Conservation (phyloP, 2,113 vertebrate species). For the Tupaia chinensis region DNA sequence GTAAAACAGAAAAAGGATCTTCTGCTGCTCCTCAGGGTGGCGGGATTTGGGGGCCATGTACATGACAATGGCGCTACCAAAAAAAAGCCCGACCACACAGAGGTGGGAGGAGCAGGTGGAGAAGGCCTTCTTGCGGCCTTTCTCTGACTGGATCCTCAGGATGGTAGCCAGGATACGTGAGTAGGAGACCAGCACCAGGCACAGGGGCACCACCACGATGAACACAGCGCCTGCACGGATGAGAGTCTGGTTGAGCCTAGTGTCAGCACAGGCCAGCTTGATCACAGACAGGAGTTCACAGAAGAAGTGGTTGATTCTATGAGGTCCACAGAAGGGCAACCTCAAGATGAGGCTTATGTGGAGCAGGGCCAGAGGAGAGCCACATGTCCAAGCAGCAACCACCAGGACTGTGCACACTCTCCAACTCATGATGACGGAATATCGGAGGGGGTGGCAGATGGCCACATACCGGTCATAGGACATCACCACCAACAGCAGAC, state of each 20-base stretch:
- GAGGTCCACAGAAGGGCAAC: conserved; percentile 65
- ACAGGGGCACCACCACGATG: background rate
- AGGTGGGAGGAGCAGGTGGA: conserved; percentile 72
- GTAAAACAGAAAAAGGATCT: conserved; percentile 29
- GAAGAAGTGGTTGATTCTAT: conserved; percentile 64
- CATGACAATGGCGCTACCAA: background rate
- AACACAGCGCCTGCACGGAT: background rate
- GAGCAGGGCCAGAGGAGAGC: background rate
- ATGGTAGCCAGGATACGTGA: background rate
- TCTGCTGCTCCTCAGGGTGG: conserved; percentile 35
- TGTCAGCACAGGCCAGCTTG: conserved; percentile 73
- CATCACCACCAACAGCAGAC: conserved; percentile 73
- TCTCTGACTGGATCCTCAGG: conserved; percentile 7
- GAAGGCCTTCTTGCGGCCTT: conserved; percentile 53
- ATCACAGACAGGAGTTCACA: conserved; percentile 77
- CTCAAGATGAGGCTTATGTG: conserved; percentile 32
- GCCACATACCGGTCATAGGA: conserved; percentile 72
- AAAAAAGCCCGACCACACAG: conserved; percentile 45
- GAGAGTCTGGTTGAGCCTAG: background rate
- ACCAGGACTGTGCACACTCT: background rate
- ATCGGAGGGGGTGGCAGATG: conserved; percentile 42
- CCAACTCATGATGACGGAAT: conserved; percentile 23
- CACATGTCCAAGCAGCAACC: background rate
- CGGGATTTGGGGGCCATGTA: conserved; percentile 29
- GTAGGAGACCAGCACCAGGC: conserved; percentile 58